phyloP scores from a whole-genome alignment of 2,797 vertebrate genomes.

The Hyperoplus lanceolatus region DNA sequence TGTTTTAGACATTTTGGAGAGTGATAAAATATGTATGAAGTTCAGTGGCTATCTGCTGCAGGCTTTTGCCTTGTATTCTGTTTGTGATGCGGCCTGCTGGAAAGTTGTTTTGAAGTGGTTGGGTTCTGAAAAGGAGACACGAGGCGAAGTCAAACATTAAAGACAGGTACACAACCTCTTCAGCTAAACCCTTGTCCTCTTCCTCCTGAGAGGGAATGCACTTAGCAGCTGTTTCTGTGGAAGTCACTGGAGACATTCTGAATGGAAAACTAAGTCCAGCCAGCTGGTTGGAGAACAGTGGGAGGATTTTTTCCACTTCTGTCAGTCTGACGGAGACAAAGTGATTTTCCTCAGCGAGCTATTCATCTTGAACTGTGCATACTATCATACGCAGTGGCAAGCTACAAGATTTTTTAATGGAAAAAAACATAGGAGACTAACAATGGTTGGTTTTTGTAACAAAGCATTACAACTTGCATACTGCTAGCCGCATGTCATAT shows the following conservation, averaged over 20 bases:
- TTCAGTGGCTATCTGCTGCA: constrained; percentile 21
- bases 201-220: constrained; percentile 60
- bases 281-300: constrained; percentile 75
- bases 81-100: constrained; percentile 38
- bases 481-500: not conserved
- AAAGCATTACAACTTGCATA: not conserved
- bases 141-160: constrained; percentile 52
- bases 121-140: constrained; percentile 29
- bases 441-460: constrained; percentile 23
- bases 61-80: constrained; percentile 29
- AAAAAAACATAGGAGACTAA: not conserved
- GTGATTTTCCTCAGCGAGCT: constrained; percentile 50
- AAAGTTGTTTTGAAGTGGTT: constrained; percentile 37
- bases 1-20: constrained; percentile 19
- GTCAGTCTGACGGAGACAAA: constrained; percentile 71
- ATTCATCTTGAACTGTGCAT: constrained; percentile 53
- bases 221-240: constrained; percentile 80
- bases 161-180: constrained; percentile 65
- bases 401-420: constrained; percentile 18
- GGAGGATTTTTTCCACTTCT: constrained; percentile 77
- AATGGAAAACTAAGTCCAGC: constrained; percentile 75
- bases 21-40: constrained; percentile 38
- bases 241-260: constrained; percentile 71
- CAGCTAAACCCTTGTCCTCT: constrained; percentile 25
- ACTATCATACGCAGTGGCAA: constrained; percentile 25